Evolutionary conservation across 1,140 invertebrate species (phyloP).

Genomic region (Brachystomella parvula): DNA sequence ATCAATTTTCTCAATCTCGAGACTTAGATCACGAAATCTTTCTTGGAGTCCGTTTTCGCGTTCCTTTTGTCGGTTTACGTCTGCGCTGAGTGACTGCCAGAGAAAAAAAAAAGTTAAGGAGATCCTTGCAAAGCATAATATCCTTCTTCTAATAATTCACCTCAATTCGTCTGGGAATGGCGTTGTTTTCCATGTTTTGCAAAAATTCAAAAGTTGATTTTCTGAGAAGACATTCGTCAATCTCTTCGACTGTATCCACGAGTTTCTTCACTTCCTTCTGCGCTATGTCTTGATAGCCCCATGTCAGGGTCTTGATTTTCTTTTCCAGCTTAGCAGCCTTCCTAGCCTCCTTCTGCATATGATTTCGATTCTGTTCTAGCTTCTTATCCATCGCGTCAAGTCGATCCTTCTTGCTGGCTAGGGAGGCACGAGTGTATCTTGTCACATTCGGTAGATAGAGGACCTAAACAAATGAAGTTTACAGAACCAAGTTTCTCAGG

Average conservation of each 20-base stretch:
- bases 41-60: conserved; percentile 80
- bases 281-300: conserved; percentile 72
- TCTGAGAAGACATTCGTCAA: conserved; percentile 81
- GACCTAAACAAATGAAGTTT: conserved; percentile 50
- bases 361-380: conserved; percentile 81
- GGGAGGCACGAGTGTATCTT: conserved; percentile 83
- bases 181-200: conserved; percentile 78
- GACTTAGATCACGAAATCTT: conserved; percentile 59
- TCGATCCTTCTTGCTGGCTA: conserved; percentile 91
- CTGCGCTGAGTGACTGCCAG: conserved; percentile 78
- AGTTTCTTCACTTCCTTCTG: conserved; percentile 85
- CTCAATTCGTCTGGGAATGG: conserved; percentile 80
- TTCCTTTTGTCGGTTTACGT: conserved; percentile 84
- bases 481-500: background rate
- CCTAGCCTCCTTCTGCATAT: conserved; percentile 94
- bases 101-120: conserved; percentile 41
- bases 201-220: conserved; percentile 86
- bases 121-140: conserved; percentile 6
- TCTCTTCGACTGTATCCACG: conserved; percentile 76
- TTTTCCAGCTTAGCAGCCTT: conserved; percentile 95
- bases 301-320: conserved; percentile 88
- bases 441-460: conserved; percentile 80
- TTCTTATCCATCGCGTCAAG: conserved; percentile 87
- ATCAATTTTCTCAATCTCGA: conserved; percentile 40
- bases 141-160: conserved; percentile 44